Evolutionary conservation across 2,113 vertebrate genomes (phyloP), one percentile per base, ranked within the genome.

Genomic region (Pagrus major): DNA sequence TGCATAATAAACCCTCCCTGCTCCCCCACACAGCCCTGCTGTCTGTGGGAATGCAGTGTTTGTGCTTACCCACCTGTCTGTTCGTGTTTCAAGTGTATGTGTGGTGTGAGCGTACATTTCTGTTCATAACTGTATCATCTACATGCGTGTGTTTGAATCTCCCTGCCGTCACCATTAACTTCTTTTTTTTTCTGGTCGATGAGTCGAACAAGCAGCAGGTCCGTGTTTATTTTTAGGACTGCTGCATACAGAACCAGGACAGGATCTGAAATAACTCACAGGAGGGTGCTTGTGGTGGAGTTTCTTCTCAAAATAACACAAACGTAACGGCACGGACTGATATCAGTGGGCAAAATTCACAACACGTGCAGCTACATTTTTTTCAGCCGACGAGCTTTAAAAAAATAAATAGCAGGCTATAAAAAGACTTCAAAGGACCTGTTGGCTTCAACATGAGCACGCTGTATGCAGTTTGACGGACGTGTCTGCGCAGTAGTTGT

Each of bases 221-320:
- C 71, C 35, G n/a, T 72, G 74, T 84, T 86, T 79, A 89, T 86
- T 86, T n/a, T 65, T 68, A 49, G 69, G 64, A 64, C 20, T 9
- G n/a, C 76, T 76, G 54, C 20, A 10, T 18, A 42, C 76, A 80
- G 71, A 78, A 80, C 64, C 42, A 72, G 70, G 44, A 69, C 56
- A 67, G 87, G 87, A 89, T 76, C 65, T 84, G 69, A 73, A 71
- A 80, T 52, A 37, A n/a, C 42, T 21, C 42, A 49, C 65, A 69
- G 59, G 60, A 52, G 41, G 61, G n/a, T 4, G 51, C 10, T 9
- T 44, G 47, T 20, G 8, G 31, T 46, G 63, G 25, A 16, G 15
- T 51, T 67, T 70, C 15, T 14, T 56, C 64, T 64, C 8, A 63
- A 35, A 75, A 79, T 65, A 70, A 68, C 39, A 47, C 20, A 3